Conservation (phyloP, 2,113 vertebrate species). For the Sporophila hypoxantha region DNA sequence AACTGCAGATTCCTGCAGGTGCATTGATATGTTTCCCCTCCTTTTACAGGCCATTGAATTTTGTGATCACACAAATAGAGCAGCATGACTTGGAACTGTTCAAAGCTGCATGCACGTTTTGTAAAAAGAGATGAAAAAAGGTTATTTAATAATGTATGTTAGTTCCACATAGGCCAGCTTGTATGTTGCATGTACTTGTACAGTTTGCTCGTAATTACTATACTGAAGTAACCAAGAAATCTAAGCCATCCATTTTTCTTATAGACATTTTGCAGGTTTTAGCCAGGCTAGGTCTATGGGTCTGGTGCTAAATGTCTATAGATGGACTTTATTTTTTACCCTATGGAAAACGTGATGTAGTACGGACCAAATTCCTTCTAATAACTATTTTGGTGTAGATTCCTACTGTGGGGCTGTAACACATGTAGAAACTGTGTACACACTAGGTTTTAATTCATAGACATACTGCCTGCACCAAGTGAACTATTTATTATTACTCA, state of each 20-base stretch:
- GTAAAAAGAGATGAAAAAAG: slow-evolving; percentile 78
- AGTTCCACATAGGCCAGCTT: slow-evolving; percentile 95
- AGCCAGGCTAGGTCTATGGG: slow-evolving; percentile 74
- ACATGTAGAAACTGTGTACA: slow-evolving; percentile 84
- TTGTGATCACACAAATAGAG: slow-evolving; percentile 81
- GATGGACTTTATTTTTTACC: slow-evolving; percentile 86
- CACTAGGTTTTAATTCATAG: slow-evolving; percentile 82
- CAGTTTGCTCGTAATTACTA: slow-evolving; percentile 98
- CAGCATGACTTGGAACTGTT: slow-evolving; percentile 92
- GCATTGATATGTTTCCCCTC: slow-evolving; percentile 69
- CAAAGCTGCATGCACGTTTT: slow-evolving; percentile 96
- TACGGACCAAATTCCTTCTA: slow-evolving; percentile 86
- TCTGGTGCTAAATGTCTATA: slow-evolving; percentile 90
- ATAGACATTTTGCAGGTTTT: slow-evolving; percentile 83
- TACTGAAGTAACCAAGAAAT: slow-evolving; percentile 93
- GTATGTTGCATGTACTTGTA: slow-evolving; percentile 99
- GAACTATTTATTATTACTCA: slow-evolving; percentile 80
- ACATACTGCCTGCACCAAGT: slow-evolving; percentile 86
- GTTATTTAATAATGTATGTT: slow-evolving; percentile 91
- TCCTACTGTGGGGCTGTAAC: slow-evolving; percentile 85
- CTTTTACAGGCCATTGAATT: slow-evolving; percentile 76
- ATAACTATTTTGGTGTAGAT: slow-evolving; percentile 86
- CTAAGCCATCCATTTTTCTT: slow-evolving; percentile 94
- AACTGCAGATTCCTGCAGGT: slow-evolving; percentile 71
- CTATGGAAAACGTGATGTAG: slow-evolving; percentile 87